Evolutionary conservation across 2,888 invertebrate species (phyloP), one percentile per base, ranked within the genome.

Genomic region (Entomobrya proxima): DNA sequence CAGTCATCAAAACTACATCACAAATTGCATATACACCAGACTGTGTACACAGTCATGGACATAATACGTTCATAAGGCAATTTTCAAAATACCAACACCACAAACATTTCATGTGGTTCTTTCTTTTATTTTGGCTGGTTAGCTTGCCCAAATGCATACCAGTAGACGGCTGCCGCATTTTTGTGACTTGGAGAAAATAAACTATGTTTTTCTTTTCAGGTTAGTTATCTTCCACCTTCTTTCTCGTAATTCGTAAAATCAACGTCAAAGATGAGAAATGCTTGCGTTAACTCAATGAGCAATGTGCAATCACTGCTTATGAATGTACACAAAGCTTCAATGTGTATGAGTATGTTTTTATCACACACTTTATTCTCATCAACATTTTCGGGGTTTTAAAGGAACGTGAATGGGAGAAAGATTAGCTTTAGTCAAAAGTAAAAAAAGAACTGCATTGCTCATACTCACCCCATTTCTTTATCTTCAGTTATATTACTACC

Each of bases 381-480:
- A 30, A 40, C 30, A 37, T 27, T 67, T 35, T 27, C 69, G 2
- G 24, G 67, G 37, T 61, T 61, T n/a, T 32, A n/a, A 24, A 40
- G 40, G 32, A 32, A 32, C 30, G 58, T n/a, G 58, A 30, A 40
- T 15, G 13, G 50, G 77, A 61, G 61, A 35, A 77, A 47, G 64
- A 64, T 69, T 40, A 78, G 21, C n/a, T 69, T 69, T 44, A 44
- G 52, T 52, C 32, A 74, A n/a, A n/a, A n/a, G n/a, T n/a, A n/a
- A n/a, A n/a, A n/a, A n/a, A 52, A 52, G 52, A 75, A 83, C 67
- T 83, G 83, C 76, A 83, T 83, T 83, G 76, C 76, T 83, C 77
- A 77, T 40, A 77, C 84, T 84, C 84, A 84, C 84, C 77, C 69
- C 84, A 84, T 77, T 84, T 83, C 76, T 67, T 55, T 82, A 64